Evolutionary conservation across 2,888 invertebrate genomes (phyloP).

Genomic region (Eupeodes luniger): DNA sequence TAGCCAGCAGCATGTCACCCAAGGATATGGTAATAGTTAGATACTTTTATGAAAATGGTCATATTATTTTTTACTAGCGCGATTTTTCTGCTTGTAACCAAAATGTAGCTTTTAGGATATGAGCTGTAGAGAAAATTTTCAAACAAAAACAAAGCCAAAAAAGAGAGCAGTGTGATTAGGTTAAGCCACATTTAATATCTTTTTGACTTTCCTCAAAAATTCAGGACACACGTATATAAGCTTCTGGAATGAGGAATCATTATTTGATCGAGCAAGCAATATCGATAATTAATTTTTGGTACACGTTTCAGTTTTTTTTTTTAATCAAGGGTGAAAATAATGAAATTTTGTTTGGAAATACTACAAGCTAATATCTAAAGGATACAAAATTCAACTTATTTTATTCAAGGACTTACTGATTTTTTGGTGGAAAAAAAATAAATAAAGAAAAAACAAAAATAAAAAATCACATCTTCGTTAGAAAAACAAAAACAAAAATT

Average conservation of each 20-base stretch:
- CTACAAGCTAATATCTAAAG: too few relatives aligned
- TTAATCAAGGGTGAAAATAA: not conserved
- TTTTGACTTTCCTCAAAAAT: not conserved
- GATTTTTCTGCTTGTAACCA: slow-evolving; percentile 23
- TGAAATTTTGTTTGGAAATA: not conserved
- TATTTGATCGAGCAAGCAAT: slow-evolving; percentile 17
- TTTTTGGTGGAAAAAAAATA: not conserved
- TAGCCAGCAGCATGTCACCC: slow-evolving; percentile 8
- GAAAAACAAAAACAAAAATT: not conserved
- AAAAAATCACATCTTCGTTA: too few relatives aligned
- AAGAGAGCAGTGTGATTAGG: not conserved
- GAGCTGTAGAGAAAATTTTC: not conserved
- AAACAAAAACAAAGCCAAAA: not conserved
- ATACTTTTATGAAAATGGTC: slow-evolving; percentile 38
- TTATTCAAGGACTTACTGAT: not conserved
- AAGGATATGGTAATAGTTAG: slow-evolving; percentile 27
- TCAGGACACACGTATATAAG: not conserved
- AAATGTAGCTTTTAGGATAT: slow-evolving; percentile 46
- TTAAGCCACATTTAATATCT: slow-evolving; percentile 50
- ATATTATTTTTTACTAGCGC: not conserved
- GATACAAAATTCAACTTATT: too few relatives aligned
- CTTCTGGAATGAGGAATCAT: not conserved
- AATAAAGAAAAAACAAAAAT: not conserved
- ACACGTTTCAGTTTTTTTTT: not conserved
- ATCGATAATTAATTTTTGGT: slow-evolving; percentile 7